Percentiles rank a stretch among this genome's conserved stretches.
These are phyloP conservation scores for Itoplectis maculator DNA, from an alignment of 2,888 invertebrate species.

Conservation along the genomic window DNA sequence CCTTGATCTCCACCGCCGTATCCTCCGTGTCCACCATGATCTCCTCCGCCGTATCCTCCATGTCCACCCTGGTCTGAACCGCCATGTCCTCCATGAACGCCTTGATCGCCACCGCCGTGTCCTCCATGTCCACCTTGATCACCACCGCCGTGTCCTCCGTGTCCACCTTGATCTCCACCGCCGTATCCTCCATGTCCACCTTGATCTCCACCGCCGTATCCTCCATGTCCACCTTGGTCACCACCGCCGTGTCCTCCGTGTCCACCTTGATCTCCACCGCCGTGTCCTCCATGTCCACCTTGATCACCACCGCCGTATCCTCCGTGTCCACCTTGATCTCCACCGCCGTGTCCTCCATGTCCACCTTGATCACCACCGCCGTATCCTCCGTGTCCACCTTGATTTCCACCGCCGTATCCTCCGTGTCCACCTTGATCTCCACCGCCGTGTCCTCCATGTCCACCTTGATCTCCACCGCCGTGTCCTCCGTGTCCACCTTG, in stretches of 20 bases:
- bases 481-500: constrained; percentile 85
- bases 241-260: constrained; percentile 70
- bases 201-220: constrained; percentile 80
- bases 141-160: constrained; percentile 7
- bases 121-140: constrained; percentile 14
- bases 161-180: background rate
- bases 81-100: constrained; percentile 12
- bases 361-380: constrained; percentile 18
- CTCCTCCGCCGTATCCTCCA: constrained; percentile 29
- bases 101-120: background rate
- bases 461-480: constrained; percentile 84
- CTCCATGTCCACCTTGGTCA: constrained; percentile 60
- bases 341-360: constrained; percentile 19
- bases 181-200: constrained; percentile 73
- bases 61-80: constrained; percentile 17
- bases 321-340: constrained; percentile 84
- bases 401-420: too few relatives aligned
- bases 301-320: constrained; percentile 85
- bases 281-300: constrained; percentile 78
- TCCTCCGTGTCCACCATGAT: constrained; percentile 7
- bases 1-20: constrained; percentile 68
- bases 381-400: constrained; percentile 8
- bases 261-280: constrained; percentile 76
- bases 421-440: constrained; percentile 80
- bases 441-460: constrained; percentile 66